Conservation (phyloP, 2,888 invertebrate genomes). For the Spialia ferax region DNA sequence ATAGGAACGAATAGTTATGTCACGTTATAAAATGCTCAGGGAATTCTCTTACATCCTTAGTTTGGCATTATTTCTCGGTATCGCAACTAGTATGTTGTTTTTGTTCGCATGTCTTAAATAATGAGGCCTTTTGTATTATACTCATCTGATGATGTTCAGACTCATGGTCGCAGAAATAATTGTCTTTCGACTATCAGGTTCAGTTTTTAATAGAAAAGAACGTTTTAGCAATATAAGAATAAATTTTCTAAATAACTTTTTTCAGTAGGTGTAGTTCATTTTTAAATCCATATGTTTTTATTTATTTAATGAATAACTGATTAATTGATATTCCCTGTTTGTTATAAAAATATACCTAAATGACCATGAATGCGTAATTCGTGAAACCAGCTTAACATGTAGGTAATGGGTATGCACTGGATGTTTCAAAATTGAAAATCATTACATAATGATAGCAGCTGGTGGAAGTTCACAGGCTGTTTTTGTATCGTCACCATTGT, state of each 20-base stretch:
- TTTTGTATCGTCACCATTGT: constrained; percentile 50
- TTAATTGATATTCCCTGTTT: too few relatives aligned
- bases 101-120: neutral
- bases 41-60: neutral
- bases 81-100: neutral
- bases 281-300: too few relatives aligned
- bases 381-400: neutral
- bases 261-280: too few relatives aligned
- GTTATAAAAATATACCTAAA: too few relatives aligned
- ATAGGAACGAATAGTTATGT: constrained; percentile 1
- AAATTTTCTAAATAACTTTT: too few relatives aligned
- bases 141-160: too few relatives aligned
- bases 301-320: too few relatives aligned
- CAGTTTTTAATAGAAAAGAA: too few relatives aligned
- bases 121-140: neutral
- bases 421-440: constrained; percentile 25
- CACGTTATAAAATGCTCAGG: neutral
- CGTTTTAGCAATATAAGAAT: too few relatives aligned
- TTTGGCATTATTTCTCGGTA: neutral
- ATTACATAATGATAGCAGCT: constrained; percentile 43
- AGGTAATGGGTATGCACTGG: neutral
- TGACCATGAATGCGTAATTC: too few relatives aligned
- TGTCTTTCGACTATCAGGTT: too few relatives aligned
- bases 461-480: constrained; percentile 45
- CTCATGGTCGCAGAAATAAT: too few relatives aligned